phyloP scores from a whole-genome alignment of 2,888 invertebrate species.

The Hydrotaea diabolus region DNA sequence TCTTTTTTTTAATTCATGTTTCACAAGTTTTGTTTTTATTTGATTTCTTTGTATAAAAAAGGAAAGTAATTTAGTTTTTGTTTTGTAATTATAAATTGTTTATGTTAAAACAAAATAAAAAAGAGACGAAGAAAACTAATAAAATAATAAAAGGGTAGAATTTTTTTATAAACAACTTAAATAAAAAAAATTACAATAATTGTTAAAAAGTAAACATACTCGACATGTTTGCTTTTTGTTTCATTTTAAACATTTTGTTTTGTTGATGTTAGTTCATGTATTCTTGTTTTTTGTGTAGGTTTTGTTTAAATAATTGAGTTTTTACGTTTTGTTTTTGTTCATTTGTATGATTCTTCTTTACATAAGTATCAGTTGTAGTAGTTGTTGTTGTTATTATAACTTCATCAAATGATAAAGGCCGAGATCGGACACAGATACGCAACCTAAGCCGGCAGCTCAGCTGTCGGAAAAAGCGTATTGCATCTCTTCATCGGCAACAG shows the following conservation, averaged over 20 bases:
- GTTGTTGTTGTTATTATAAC: slow-evolving; percentile 32
- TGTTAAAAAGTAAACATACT: slow-evolving; percentile 53
- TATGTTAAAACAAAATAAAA: slow-evolving; percentile 62
- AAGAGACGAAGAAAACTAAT: slow-evolving; percentile 67
- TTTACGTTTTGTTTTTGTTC: slow-evolving; percentile 62
- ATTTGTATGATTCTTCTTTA: slow-evolving; percentile 67
- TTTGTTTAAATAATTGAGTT: slow-evolving; percentile 61
- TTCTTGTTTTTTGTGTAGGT: slow-evolving; percentile 57
- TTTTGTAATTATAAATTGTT: slow-evolving; percentile 71
- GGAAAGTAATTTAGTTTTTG: slow-evolving; percentile 72
- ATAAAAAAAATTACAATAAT: slow-evolving; percentile 59
- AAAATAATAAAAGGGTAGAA: slow-evolving; percentile 68
- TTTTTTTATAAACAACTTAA: slow-evolving; percentile 61
- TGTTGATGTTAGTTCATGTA: slow-evolving; percentile 69
- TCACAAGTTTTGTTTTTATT: slow-evolving; percentile 74
- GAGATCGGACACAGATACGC: slow-evolving; percentile 57
- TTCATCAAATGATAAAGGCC: slow-evolving; percentile 37
- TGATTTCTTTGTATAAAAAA: slow-evolving; percentile 78
- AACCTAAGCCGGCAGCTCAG: slow-evolving; percentile 64
- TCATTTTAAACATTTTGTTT: slow-evolving; percentile 66
- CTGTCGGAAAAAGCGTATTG: slow-evolving; percentile 65
- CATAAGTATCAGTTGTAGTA: slow-evolving; percentile 58
- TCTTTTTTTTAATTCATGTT: slow-evolving; percentile 75
- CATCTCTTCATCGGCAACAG: slow-evolving; percentile 37
- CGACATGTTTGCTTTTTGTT: slow-evolving; percentile 51